Percentiles rank a stretch among this genome's conserved stretches.
Conservation (phyloP, 1,140 invertebrate genomes). For the Drosophila watanabei region DNA sequence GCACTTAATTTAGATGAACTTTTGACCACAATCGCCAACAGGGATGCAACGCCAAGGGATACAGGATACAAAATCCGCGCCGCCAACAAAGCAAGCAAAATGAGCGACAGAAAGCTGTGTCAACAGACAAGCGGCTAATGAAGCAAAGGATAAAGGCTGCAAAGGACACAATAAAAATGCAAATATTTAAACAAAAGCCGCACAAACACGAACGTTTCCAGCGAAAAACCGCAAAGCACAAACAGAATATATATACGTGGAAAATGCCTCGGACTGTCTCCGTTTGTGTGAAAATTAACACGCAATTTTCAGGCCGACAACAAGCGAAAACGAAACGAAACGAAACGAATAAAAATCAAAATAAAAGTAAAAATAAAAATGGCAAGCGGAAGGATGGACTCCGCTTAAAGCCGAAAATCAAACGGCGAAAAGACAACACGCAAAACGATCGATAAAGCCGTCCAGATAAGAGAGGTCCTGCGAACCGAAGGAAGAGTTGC, state of each 20-base stretch:
- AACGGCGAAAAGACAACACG: conserved; percentile 68
- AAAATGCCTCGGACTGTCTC: conserved; percentile 53
- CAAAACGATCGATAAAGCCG: conserved; percentile 76
- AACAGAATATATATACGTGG: conserved; percentile 49
- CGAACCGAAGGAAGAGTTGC: conserved; percentile 28
- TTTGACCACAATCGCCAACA: conserved; percentile 61
- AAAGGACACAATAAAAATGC: conserved; percentile 73
- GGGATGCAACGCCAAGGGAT: conserved; percentile 12
- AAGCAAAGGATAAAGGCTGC: conserved; percentile 53
- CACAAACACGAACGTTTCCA: conserved; percentile 51
- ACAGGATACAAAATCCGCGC: conserved; percentile 28
- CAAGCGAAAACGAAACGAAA: conserved; percentile 33
- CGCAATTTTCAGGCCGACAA: conserved; percentile 66
- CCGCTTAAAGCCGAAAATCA: conserved; percentile 78
- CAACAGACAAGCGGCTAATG: conserved; percentile 67
- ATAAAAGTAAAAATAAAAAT: conserved; percentile 56
- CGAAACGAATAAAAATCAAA: conserved; percentile 36
- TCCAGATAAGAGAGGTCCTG: conserved; percentile 49
- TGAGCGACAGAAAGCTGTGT: conserved; percentile 44
- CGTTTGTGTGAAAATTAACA: conserved; percentile 81
- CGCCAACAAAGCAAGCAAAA: conserved; percentile 19
- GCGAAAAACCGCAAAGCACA: conserved; percentile 68
- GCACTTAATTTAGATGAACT: conserved; percentile 75
- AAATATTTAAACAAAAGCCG: conserved; percentile 73
- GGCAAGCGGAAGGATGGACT: conserved; percentile 53